Evolutionary conservation across 1,140 invertebrate genomes (phyloP).

Genomic region (Hylaeus anthracinus): DNA sequence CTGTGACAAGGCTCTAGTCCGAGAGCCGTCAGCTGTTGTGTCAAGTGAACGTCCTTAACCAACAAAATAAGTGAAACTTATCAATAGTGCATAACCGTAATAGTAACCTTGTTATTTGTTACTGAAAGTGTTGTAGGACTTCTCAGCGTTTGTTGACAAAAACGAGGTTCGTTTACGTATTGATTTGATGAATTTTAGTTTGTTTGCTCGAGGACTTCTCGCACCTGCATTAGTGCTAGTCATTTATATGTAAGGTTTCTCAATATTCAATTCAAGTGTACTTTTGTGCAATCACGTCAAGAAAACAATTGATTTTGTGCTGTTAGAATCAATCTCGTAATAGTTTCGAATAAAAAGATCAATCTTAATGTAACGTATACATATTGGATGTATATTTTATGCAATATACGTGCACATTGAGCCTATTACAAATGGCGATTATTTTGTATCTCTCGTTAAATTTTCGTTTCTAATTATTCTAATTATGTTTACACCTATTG

Average conservation of each 20-base stretch:
- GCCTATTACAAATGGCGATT: constrained; percentile 48
- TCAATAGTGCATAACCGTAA: constrained; percentile 14
- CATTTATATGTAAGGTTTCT: constrained; percentile 39
- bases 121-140: not conserved
- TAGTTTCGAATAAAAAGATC: not conserved
- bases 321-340: not conserved
- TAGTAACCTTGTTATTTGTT: constrained; percentile 15
- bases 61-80: constrained; percentile 59
- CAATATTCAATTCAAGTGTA: constrained; percentile 3
- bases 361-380: not conserved
- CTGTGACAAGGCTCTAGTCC: constrained; percentile 29
- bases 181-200: not conserved
- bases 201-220: constrained; percentile 18
- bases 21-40: constrained; percentile 65
- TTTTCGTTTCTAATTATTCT: constrained; percentile 5
- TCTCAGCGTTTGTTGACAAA: constrained; percentile 8
- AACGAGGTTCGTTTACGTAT: constrained; percentile 33
- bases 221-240: constrained; percentile 38
- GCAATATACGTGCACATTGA: constrained; percentile 2
- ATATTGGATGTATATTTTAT: constrained; percentile 12
- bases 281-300: too few relatives aligned
- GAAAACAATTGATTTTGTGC: too few relatives aligned
- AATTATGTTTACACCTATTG: not conserved
- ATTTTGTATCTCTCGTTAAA: constrained; percentile 33
- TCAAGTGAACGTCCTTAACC: constrained; percentile 65